Evolutionary conservation across 2,888 invertebrate genomes (phyloP).

Genomic region (Andricus quercusramuli): DNA sequence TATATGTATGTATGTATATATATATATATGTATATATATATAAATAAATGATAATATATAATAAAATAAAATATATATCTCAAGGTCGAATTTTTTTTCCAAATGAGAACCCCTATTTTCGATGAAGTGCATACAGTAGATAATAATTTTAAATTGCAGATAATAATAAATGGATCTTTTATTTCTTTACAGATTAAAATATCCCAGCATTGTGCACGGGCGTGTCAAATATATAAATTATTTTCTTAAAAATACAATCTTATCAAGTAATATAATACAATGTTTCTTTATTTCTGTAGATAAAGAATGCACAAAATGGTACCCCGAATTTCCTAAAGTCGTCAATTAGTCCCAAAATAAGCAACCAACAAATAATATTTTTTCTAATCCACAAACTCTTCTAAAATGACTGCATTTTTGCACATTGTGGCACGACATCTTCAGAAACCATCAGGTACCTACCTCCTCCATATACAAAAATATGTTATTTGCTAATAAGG

Average conservation of each 20-base stretch:
- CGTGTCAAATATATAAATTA: neutral
- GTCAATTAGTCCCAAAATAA: conserved; percentile 3
- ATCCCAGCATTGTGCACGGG: too few species aligned
- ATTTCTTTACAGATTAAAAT: too few species aligned
- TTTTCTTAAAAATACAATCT: neutral
- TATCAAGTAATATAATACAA: neutral
- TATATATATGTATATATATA: too few species aligned
- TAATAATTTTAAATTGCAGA: too few species aligned
- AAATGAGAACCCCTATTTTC: too few species aligned
- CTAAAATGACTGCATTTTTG: conserved; percentile 9
- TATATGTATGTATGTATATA: too few species aligned
- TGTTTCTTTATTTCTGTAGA: neutral
- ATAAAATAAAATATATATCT: too few species aligned
- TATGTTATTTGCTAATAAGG: conserved; percentile 31
- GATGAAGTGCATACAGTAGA: too few species aligned
- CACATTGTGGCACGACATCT: conserved; percentile 21
- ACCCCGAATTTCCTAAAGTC: neutral
- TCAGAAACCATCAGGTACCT: neutral
- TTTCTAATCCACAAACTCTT: neutral
- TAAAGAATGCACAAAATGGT: neutral
- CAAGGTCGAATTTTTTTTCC: too few species aligned
- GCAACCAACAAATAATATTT: conserved; percentile 16
- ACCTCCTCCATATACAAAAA: neutral
- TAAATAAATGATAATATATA: too few species aligned
- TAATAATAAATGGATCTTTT: too few species aligned